Base-by-base conservation (phyloP, 2,888 invertebrate species). In the Sinodicranocentrus sp. region DNA sequence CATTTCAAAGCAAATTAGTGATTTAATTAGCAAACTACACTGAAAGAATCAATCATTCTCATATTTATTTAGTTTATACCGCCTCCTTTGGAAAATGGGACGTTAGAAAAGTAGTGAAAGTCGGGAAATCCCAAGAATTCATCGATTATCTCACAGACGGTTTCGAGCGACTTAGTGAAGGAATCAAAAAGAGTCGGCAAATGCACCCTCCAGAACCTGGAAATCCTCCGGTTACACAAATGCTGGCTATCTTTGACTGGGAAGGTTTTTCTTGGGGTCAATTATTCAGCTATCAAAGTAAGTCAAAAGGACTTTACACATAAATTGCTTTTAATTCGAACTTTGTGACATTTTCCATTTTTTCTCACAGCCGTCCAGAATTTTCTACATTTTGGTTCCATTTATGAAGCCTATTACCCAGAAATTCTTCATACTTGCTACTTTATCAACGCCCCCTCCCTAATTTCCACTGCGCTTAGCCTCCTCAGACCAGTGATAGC, bases 391-490 rank as follows among this genome's bases (percentile, higher is more conserved):
- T 70, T 85, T 65, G 85, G 80, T 0, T 44, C 52, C 0, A 84
- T 83, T 21, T 85, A 85, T 23, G 85, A 85, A 73, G 80, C 80
- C 0, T 76, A 84, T 19, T 85, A 77, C 52, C 85, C 85, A 0
- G 85, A 85, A 61, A 73, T 85, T 44, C 59, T 85, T 0, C 52
- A 71, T 44, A 28, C 21, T 0, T 61, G 59, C 26, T 71, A 73
- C 39, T 79, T 85, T 28, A 65, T 83, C n/a, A 85, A 85, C 57
- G 68, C 70, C 26, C 78, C 85, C 0, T 82, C 67, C 1, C 44
- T 80, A 0, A 76, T 85, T 48, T 59, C 72, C 23, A 57, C 48
- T 13, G 67, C 84, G 6, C 48, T 86, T 2, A 48, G 21, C 17
- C 39, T 84, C 1, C 65, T 84, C 3, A 71, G 77, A 26, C 85